Evolutionary conservation across 1,140 invertebrate species (phyloP).

Genomic region (Archegozetes longisetosus): DNA sequence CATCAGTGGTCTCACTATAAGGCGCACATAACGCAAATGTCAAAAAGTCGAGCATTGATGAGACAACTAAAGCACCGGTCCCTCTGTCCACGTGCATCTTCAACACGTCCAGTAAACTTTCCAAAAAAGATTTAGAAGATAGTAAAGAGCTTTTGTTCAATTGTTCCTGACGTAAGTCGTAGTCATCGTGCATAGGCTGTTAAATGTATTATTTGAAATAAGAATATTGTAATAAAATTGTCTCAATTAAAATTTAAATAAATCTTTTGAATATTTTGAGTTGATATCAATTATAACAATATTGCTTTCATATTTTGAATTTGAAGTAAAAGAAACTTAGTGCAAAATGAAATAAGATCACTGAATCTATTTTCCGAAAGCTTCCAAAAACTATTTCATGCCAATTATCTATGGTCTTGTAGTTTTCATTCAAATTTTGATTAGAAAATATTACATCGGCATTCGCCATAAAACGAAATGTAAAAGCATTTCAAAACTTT

Average conservation of each 20-base stretch:
- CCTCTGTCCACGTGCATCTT: slow-evolving; percentile 68
- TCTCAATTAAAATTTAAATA: slow-evolving; percentile 10
- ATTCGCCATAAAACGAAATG: no score
- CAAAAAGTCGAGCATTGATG: slow-evolving; percentile 91
- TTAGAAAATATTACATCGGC: no score
- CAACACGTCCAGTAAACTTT: slow-evolving; percentile 87
- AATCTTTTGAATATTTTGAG: no score
- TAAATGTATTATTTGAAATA: slow-evolving; percentile 15
- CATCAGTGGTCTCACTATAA: slow-evolving; percentile 97
- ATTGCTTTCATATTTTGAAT: no score
- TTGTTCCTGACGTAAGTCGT: slow-evolving; percentile 84
- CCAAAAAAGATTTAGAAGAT: slow-evolving; percentile 78
- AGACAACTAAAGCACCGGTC: slow-evolving; percentile 45
- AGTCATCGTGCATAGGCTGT: slow-evolving; percentile 88
- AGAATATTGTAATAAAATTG: slow-evolving; percentile 3
- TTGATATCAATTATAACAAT: no score
- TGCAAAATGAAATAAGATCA: no score
- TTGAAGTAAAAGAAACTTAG: no score
- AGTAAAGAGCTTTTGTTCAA: slow-evolving; percentile 91
- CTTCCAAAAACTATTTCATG: no score
- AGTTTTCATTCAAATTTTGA: no score
- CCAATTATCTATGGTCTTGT: no score
- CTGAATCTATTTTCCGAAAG: no score
- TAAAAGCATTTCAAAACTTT: no score
- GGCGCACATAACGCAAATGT: slow-evolving; percentile 97